Percentiles rank a stretch among this genome's conserved stretches.
These are phyloP conservation scores for Malthinus flaveolus DNA, from an alignment of 2,888 invertebrate species.

Conservation along the genomic window DNA sequence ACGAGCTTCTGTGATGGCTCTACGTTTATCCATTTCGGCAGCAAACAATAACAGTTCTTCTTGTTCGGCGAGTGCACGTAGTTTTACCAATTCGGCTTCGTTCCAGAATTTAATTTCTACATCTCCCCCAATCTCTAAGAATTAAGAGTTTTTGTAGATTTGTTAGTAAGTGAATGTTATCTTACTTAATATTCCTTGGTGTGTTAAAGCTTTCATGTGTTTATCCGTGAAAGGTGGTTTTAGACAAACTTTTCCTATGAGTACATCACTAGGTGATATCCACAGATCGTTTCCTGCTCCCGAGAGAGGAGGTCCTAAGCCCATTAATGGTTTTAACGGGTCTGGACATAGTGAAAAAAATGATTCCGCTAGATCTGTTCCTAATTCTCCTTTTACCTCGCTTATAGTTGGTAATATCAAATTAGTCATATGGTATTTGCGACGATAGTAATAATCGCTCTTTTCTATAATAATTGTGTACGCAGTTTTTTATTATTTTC, in stretches of 20 bases:
- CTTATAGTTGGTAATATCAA: slow-evolving; percentile 48
- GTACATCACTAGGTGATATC: slow-evolving; percentile 54
- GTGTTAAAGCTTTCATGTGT: slow-evolving; percentile 51
- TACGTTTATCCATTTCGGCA: slow-evolving; percentile 33
- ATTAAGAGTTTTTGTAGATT: background rate
- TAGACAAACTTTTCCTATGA: slow-evolving; percentile 51
- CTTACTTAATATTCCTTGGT: slow-evolving; percentile 51
- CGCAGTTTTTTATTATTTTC: no score
- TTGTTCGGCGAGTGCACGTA: slow-evolving; percentile 42
- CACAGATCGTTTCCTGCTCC: slow-evolving; percentile 51
- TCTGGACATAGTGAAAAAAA: slow-evolving; percentile 47
- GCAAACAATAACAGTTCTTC: slow-evolving; percentile 37
- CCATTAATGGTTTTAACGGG: slow-evolving; percentile 43
- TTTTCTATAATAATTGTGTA: slow-evolving; percentile 26
- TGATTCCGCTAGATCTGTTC: slow-evolving; percentile 45
- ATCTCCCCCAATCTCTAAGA: slow-evolving; percentile 45
- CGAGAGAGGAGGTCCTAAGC: slow-evolving; percentile 44
- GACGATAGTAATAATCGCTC: slow-evolving; percentile 40
- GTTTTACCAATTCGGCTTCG: slow-evolving; percentile 44
- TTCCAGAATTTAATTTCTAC: slow-evolving; percentile 46
- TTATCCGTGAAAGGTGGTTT: slow-evolving; percentile 51
- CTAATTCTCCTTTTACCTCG: slow-evolving; percentile 46
- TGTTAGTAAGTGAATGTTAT: background rate
- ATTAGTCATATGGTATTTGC: slow-evolving; percentile 35
- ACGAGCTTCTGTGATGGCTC: slow-evolving; percentile 32